These are phyloP conservation scores for Orchesella flavescens DNA, from an alignment of 2,888 invertebrate species.

Conservation along the genomic window DNA sequence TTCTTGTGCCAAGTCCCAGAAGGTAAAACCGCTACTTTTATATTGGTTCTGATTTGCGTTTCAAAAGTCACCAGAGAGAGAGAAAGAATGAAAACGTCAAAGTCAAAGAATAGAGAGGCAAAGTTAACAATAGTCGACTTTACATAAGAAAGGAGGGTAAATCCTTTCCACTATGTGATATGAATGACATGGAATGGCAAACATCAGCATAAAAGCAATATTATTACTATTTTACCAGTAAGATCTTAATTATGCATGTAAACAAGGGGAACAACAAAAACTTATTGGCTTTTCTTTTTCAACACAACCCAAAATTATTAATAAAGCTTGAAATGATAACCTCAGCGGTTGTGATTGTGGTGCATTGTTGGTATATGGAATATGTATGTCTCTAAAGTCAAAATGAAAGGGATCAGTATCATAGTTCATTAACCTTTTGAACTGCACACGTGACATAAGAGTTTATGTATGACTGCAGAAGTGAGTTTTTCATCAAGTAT, in stretches of 20 bases:
- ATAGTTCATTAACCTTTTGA: slow-evolving; percentile 24
- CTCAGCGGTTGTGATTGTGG: too few relatives aligned
- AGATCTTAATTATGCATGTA: too few relatives aligned
- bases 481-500: slow-evolving; percentile 42
- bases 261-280: too few relatives aligned
- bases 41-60: slow-evolving; percentile 13
- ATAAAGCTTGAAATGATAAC: too few relatives aligned
- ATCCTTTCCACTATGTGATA: neutral
- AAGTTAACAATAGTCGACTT: neutral
- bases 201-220: too few relatives aligned
- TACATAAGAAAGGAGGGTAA: neutral
- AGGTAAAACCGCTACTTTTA: neutral
- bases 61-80: slow-evolving; percentile 29
- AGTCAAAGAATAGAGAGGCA: neutral
- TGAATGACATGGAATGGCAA: neutral
- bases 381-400: too few relatives aligned
- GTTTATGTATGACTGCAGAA: slow-evolving; percentile 17
- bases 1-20: too few relatives aligned
- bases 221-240: too few relatives aligned
- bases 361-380: too few relatives aligned
- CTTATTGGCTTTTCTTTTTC: too few relatives aligned
- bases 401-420: neutral
- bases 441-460: slow-evolving; percentile 9
- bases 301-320: too few relatives aligned
- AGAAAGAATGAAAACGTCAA: slow-evolving; percentile 13